Evolutionary conservation across 2,113 vertebrate species (phyloP).

Genomic region (Copsychus sechellarum): DNA sequence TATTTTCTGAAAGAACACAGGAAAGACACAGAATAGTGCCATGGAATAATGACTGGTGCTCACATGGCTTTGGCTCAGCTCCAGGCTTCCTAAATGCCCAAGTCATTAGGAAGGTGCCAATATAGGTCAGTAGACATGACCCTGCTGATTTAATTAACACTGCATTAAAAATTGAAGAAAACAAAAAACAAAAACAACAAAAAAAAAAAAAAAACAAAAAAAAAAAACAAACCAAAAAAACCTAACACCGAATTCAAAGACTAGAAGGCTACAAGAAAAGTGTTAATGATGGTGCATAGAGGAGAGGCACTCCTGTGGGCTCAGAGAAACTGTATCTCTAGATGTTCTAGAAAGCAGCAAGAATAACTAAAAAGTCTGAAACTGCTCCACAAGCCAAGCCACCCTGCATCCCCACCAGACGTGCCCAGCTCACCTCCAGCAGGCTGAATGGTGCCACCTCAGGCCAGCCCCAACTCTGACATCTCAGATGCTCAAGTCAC

Average conservation of each 20-base stretch:
- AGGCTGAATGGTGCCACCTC: accelerated
- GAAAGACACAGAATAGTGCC: not conserved
- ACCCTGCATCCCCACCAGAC: not conserved
- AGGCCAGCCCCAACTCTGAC: accelerated
- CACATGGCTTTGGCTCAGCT: not conserved
- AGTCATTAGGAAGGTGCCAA: not conserved
- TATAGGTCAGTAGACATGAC: not conserved
- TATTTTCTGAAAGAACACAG: not conserved
- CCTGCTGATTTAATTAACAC: not conserved
- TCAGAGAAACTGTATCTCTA: not conserved
- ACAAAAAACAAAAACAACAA: no score
- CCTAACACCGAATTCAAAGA: not conserved
- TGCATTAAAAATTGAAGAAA: not conserved
- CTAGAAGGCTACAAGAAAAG: not conserved
- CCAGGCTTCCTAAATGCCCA: not conserved
- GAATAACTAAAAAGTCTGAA: no score
- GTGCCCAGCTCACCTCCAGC: not conserved
- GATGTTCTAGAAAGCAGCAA: no score
- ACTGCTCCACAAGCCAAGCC: not conserved
- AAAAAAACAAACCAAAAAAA: no score
- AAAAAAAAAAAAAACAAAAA: no score
- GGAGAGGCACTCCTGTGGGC: not conserved
- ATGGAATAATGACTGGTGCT: not conserved
- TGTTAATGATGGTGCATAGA: not conserved
- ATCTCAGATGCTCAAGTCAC: not conserved